A percentile compares a stretch with the other conserved stretches of the same genome.
Conservation (phyloP, 2,888 invertebrate species). For the Aquatica leii region DNA sequence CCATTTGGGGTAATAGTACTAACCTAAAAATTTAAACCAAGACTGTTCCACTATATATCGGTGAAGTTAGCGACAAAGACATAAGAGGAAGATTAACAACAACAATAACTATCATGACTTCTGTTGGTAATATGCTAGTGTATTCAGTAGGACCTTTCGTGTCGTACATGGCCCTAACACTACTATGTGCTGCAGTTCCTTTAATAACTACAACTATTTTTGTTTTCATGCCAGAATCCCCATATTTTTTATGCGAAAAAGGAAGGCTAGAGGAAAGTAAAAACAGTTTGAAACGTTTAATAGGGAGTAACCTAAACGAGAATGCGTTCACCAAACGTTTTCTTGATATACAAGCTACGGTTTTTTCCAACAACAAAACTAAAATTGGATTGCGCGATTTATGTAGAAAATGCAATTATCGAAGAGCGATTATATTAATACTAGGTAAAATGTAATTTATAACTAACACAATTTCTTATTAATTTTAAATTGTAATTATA, state of each 20-base stretch:
- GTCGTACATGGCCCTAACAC: constrained; percentile 53
- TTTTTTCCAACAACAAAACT: background rate
- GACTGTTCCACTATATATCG: constrained; percentile 59
- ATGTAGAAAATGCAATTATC: too few species aligned
- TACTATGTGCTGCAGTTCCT: constrained; percentile 52
- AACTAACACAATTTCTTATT: background rate
- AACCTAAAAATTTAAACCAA: constrained; percentile 22
- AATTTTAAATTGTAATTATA: constrained; percentile 48
- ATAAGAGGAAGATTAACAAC: constrained; percentile 59
- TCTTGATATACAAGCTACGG: background rate
- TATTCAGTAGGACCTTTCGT: constrained; percentile 57
- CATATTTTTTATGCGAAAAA: constrained; percentile 58
- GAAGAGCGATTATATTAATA: too few species aligned
- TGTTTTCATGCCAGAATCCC: constrained; percentile 60
- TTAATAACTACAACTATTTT: constrained; percentile 54
- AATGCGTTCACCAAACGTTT: background rate
- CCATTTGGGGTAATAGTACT: background rate
- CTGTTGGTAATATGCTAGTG: constrained; percentile 56
- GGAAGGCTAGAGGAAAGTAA: background rate
- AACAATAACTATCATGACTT: constrained; percentile 56
- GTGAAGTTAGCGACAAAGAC: constrained; percentile 65
- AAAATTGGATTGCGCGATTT: too few species aligned
- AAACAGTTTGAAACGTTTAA: constrained; percentile 22
- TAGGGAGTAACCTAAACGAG: constrained; percentile 48
- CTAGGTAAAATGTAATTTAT: too few species aligned